Percentiles rank a stretch among this genome's conserved stretches.
phyloP scores from a whole-genome alignment of 1,140 invertebrate genomes.

The Semibalanus balanoides region DNA sequence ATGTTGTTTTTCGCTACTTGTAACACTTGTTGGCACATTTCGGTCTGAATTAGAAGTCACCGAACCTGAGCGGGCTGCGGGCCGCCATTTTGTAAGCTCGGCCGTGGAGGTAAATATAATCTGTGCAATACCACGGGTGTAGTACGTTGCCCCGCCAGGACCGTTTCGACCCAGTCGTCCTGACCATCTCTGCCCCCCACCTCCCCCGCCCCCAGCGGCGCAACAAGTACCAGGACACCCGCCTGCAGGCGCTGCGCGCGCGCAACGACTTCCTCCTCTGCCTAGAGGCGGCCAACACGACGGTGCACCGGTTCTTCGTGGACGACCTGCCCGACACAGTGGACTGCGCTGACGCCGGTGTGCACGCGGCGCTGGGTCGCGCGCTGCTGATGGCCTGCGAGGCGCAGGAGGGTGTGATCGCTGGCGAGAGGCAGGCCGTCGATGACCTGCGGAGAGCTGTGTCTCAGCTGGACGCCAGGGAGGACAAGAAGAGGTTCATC shows the following conservation, averaged over 20 bases:
- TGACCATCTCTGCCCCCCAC: no score
- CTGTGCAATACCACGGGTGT: no score
- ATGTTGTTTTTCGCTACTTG: no score
- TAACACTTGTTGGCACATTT: no score
- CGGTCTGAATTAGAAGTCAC: no score
- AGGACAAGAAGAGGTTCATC: slow-evolving; percentile 79
- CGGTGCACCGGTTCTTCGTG: slow-evolving; percentile 90
- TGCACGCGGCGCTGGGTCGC: slow-evolving; percentile 66
- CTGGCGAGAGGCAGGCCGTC: slow-evolving; percentile 51
- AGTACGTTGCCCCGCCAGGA: no score
- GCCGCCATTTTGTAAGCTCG: no score
- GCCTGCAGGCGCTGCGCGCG: slow-evolving; percentile 81
- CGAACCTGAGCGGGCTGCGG: no score
- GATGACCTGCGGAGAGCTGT: slow-evolving; percentile 56
- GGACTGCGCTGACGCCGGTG: slow-evolving; percentile 88
- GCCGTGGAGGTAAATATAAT: no score
- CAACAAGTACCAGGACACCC: slow-evolving; percentile 77
- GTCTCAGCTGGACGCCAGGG: slow-evolving; percentile 60
- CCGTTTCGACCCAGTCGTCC: no score
- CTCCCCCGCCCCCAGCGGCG: slow-evolving; percentile 46
- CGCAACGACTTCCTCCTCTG: slow-evolving; percentile 89
- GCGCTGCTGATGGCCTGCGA: slow-evolving; percentile 67
- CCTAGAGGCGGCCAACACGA: slow-evolving; percentile 87
- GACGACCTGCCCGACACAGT: slow-evolving; percentile 94
- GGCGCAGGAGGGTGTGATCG: slow-evolving; percentile 59